Evolutionary conservation across 2,113 vertebrate genomes (phyloP).

Genomic region (Thomomys bottae): DNA sequence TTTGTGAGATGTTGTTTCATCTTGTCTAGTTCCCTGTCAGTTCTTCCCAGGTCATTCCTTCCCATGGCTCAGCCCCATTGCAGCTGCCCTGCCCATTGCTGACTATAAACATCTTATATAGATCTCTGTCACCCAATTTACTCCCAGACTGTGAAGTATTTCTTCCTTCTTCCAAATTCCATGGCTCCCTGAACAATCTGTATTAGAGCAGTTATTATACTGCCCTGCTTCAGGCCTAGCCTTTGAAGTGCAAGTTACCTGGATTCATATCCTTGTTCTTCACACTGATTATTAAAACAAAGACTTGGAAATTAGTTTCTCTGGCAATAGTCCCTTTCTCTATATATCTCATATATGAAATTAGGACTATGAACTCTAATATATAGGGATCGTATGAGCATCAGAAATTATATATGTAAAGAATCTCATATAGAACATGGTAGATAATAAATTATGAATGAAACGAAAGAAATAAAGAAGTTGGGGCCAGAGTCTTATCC

Average conservation of each 20-base stretch:
- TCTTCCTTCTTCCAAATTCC: neutral
- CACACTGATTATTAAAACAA: neutral
- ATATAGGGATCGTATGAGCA: neutral
- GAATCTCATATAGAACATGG: neutral
- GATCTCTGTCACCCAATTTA: neutral
- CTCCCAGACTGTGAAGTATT: neutral
- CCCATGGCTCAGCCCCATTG: neutral
- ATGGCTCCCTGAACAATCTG: neutral
- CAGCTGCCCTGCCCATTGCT: neutral
- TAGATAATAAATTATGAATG: neutral
- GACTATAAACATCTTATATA: neutral
- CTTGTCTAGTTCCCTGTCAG: neutral
- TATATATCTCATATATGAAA: neutral
- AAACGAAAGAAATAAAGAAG: neutral
- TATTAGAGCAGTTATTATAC: neutral
- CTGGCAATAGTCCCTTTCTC: neutral
- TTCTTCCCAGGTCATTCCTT: neutral
- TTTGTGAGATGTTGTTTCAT: neutral
- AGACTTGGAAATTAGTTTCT: neutral
- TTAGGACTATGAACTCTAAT: neutral
- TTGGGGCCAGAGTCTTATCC: neutral
- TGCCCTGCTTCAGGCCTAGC: neutral
- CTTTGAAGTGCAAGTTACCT: neutral
- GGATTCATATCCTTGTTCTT: constrained; percentile 11
- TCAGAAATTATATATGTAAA: neutral